These are phyloP conservation scores for Yponomeuta cagnagella DNA, from an alignment of 2,888 invertebrate genomes.

Conservation along the genomic window DNA sequence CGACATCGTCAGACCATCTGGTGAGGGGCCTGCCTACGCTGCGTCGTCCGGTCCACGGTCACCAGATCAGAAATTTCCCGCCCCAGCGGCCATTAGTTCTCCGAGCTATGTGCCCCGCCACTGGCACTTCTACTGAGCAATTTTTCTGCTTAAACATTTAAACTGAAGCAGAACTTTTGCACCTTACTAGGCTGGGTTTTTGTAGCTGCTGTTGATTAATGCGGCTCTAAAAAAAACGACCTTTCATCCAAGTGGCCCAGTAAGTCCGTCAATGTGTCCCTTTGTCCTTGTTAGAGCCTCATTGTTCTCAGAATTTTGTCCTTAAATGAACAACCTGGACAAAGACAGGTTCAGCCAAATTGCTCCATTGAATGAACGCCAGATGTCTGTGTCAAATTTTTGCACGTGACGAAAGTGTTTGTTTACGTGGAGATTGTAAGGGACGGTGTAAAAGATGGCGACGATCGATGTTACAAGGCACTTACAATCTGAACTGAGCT, in stretches of 20 bases:
- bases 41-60: too few relatives aligned
- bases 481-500: too few relatives aligned
- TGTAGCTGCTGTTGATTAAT: background rate
- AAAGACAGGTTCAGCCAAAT: background rate
- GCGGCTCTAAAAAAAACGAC: background rate
- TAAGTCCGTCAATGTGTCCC: background rate
- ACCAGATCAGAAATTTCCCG: too few relatives aligned
- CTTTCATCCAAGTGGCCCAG: background rate
- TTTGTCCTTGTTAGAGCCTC: background rate
- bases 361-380: background rate
- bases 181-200: background rate
- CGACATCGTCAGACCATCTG: too few relatives aligned
- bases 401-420: background rate
- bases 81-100: too few relatives aligned
- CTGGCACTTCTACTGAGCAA: too few relatives aligned
- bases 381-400: background rate
- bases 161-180: too few relatives aligned
- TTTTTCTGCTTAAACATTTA: too few relatives aligned
- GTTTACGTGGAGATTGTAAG: background rate
- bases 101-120: too few relatives aligned
- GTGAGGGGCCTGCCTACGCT: too few relatives aligned
- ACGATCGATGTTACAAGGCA: too few relatives aligned
- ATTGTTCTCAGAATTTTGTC: background rate
- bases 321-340: background rate
- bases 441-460: too few relatives aligned